Evolutionary conservation across 2,113 vertebrate genomes (phyloP), one percentile per base, ranked within the genome.

Genomic region (Lampris incognitus): DNA sequence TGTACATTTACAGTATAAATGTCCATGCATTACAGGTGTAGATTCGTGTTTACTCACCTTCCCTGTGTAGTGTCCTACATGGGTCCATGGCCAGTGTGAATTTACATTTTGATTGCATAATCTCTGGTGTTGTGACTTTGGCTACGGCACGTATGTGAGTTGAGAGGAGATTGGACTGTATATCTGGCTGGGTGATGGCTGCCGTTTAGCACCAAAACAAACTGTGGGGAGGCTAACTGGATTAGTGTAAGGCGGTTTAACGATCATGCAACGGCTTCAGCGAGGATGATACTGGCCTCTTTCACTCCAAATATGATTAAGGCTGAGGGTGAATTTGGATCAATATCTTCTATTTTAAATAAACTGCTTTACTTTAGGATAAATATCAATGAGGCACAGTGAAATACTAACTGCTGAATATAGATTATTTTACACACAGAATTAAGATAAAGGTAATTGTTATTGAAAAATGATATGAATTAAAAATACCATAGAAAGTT

Each of bases 181-280:
- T 76, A 49, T 84, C 10, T 81, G 66, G 73, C 37, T 74, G 78
- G 68, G 65, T 76, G 76, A 80, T 64, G 66, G 58, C 76, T 84
- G 82, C 60, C 63, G 72, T 87, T 88, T 66, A 84, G 72, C 78
- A 79, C 78, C 83, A 79, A 81, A 68, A 76, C 50, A 82, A 84
- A 85, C 87, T 89, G 90, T 79, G 44, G 60, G 42, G 40, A 57
- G 44, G 78, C 82, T 89, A 91, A 86, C 50, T 79, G 88, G 87
- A 91, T 90, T 90, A 88, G 82, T 84, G 63, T 72, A 81, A 89
- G 78, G 75, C 36, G 55, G 84, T 87, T 88, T 78, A 86, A 56
- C 59, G 62, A 61, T 54, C 65, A 77, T 75, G 37, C 75, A 76
- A 44, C 57, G 60, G 72, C 78, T 48, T 82, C 72, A 83, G n/a